Conservation (phyloP, 2,797 vertebrate species). For the Esox lucius region DNA sequence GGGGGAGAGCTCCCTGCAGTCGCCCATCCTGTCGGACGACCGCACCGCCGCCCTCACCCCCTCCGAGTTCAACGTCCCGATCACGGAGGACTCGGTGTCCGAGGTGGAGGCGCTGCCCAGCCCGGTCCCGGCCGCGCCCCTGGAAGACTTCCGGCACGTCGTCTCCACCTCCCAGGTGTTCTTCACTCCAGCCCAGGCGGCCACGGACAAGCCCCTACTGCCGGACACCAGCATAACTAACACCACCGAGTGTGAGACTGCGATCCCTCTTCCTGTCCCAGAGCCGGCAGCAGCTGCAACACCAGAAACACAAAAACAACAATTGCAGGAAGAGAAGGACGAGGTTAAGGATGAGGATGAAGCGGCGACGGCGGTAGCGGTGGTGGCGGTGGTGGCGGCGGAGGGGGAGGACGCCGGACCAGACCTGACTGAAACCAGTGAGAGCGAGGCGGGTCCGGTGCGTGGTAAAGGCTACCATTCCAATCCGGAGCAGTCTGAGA, state of each 20-base stretch:
- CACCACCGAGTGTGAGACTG: conserved; percentile 63
- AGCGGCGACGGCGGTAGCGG: conserved; percentile 40
- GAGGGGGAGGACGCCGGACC: conserved; percentile 47
- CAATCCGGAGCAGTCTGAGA: conserved; percentile 66
- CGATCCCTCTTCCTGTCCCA: conserved; percentile 50
- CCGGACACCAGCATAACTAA: conserved; percentile 69
- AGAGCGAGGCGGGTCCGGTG: conserved; percentile 53
- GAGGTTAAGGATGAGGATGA: conserved; percentile 62
- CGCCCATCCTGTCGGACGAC: conserved; percentile 89
- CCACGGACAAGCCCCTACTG: conserved; percentile 61
- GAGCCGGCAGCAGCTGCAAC: conserved; percentile 68
- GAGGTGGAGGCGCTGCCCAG: conserved; percentile 85
- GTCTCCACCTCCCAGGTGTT: conserved; percentile 82
- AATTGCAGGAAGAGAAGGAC: conserved; percentile 62
- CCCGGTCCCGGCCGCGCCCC: conserved; percentile 65
- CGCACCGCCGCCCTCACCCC: conserved; percentile 91
- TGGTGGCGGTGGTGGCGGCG: conserved; percentile 36
- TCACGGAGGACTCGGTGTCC: conserved; percentile 92
- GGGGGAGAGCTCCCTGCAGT: conserved; percentile 83
- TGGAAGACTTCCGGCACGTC: conserved; percentile 55
- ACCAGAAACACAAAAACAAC: conserved; percentile 64
- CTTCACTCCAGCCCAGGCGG: conserved; percentile 68
- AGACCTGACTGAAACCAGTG: conserved; percentile 65
- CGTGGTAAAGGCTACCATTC: conserved; percentile 65
- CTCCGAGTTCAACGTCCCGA: conserved; percentile 84